These are phyloP conservation scores for Phylloscopus whistleri DNA, from an alignment of 2,113 vertebrate species.

Conservation along the genomic window DNA sequence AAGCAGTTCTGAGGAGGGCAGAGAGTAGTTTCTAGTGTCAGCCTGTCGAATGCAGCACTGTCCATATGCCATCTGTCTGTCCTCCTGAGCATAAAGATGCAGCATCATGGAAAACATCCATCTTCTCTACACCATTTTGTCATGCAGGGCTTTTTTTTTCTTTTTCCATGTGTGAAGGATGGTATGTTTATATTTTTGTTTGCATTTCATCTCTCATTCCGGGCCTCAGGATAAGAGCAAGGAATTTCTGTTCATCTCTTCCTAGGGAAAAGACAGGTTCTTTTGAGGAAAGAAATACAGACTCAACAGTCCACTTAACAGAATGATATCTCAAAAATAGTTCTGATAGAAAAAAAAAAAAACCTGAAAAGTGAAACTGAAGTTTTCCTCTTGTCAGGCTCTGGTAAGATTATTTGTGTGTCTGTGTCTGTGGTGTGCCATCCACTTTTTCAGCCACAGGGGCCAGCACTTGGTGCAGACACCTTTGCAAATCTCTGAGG, in stretches of 20 bases:
- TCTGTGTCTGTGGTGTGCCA: background rate
- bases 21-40: slow-evolving; percentile 42
- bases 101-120: slow-evolving; percentile 31
- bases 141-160: background rate
- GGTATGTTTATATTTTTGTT: background rate
- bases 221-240: background rate
- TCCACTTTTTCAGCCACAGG: background rate
- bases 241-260: slow-evolving; percentile 30
- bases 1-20: slow-evolving; percentile 61
- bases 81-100: slow-evolving; percentile 37
- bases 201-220: background rate
- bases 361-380: slow-evolving; percentile 68
- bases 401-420: background rate
- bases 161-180: slow-evolving; percentile 26
- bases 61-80: slow-evolving; percentile 17
- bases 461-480: background rate
- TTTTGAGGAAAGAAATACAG: slow-evolving; percentile 39
- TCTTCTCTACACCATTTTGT: background rate
- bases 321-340: background rate
- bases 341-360: slow-evolving; percentile 16
- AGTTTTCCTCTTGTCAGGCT: slow-evolving; percentile 53
- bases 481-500: background rate
- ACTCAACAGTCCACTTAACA: background rate
- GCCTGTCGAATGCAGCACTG: background rate
- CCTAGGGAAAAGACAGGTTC: slow-evolving; percentile 3